Evolutionary conservation across 2,888 invertebrate genomes (phyloP), one percentile per base, ranked within the genome.

Genomic region (Idaea biselata): DNA sequence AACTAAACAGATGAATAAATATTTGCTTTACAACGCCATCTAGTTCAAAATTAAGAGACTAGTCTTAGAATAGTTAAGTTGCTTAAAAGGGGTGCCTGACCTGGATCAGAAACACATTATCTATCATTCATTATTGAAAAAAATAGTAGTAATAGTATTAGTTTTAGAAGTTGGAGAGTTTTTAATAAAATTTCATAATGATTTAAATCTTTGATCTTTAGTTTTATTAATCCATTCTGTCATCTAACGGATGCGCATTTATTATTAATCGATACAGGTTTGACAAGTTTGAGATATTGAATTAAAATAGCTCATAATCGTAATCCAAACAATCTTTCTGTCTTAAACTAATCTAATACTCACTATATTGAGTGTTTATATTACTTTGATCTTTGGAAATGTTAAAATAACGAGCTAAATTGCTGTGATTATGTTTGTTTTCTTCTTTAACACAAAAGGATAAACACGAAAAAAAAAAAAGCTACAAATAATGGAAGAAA

Each of bases 1-100:
- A 92, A 68, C 95, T 95, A 69, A 44, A 76, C 76, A 55, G 65
- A 59, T 44, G 6, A 44, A 8, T 44, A 44, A 44, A 44, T 8
- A 44, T 1, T 25, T 25, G 25, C 5, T 3, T 25, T 25, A 25
- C 25, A 5, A 25, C 25, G 25, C 5, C 25, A 25, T 25, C 25
- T 25, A 25, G 25, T 25, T 5, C 5, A 25, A 3, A 1, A 25
- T 3, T 25, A 25, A 25, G 5, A 5, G 25, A 25, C 25, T 25
- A 25, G 5, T 1, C 25, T 25, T 25, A 5, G 25, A 5, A 5
- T 25, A 25, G 25, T 5, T 5, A 3, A 5, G 25, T 25, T 5
- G 25, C 25, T 25, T 25, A 25, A 25, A 1, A 3, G 25, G 25
- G 5, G 25, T 25, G 25, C 25, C 25, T 25, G 5, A 25, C 1